Percentiles rank a stretch among this genome's conserved stretches.
Evolutionary conservation across 1,140 invertebrate species (phyloP).

Genomic region (Campodea augens): DNA sequence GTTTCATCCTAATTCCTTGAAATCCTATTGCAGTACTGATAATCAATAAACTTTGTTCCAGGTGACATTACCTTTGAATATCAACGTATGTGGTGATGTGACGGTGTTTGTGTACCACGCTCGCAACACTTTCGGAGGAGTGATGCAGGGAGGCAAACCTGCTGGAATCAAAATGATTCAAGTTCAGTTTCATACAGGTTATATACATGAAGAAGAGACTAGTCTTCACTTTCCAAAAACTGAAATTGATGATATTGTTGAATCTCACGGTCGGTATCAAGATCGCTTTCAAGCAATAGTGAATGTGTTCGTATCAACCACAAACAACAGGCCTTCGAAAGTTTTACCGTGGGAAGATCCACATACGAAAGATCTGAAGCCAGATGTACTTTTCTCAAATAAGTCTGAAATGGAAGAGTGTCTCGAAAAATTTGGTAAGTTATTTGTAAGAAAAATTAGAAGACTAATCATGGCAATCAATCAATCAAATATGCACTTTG

Average conservation of each 20-base stretch:
- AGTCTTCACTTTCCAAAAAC: slow-evolving; percentile 39
- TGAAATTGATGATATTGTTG: slow-evolving; percentile 59
- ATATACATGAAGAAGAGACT: slow-evolving; percentile 49
- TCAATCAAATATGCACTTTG: too few relatives aligned
- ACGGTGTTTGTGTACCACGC: slow-evolving; percentile 67
- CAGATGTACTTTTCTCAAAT: slow-evolving; percentile 50
- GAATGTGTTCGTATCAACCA: slow-evolving; percentile 48
- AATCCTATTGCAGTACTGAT: too few relatives aligned
- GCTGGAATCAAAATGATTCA: slow-evolving; percentile 76
- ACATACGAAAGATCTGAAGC: slow-evolving; percentile 28
- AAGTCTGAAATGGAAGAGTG: slow-evolving; percentile 66
- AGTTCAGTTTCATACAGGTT: slow-evolving; percentile 74
- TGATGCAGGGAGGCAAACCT: slow-evolving; percentile 47
- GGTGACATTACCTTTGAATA: slow-evolving; percentile 25
- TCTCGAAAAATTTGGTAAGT: slow-evolving; percentile 49
- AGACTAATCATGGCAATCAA: too few relatives aligned
- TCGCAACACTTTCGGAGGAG: slow-evolving; percentile 57
- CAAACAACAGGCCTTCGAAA: slow-evolving; percentile 34
- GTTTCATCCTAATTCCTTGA: too few relatives aligned
- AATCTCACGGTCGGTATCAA: slow-evolving; percentile 59
- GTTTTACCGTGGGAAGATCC: slow-evolving; percentile 58
- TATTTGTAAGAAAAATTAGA: slow-evolving; percentile 8
- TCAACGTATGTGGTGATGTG: slow-evolving; percentile 64
- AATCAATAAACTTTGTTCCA: too few relatives aligned
- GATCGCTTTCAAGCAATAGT: slow-evolving; percentile 49